phyloP scores from a whole-genome alignment of 2,888 invertebrate genomes.

The Yponomeuta evonymella region DNA sequence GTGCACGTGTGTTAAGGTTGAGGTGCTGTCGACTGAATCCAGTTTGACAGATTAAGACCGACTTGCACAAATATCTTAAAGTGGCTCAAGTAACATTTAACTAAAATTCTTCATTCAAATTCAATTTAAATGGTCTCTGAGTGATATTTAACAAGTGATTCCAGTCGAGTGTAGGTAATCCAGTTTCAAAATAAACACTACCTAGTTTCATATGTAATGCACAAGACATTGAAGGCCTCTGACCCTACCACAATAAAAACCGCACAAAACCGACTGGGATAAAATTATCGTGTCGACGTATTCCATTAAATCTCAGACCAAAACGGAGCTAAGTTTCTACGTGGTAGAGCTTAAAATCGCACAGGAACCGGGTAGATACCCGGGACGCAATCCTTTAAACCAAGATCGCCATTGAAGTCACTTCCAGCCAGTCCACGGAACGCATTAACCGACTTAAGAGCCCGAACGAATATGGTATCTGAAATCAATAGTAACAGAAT shows the following conservation, averaged over 20 bases:
- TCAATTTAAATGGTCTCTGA: too few species aligned
- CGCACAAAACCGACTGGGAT: slow-evolving; percentile 69
- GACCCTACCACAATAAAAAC: slow-evolving; percentile 73
- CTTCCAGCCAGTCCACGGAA: slow-evolving; percentile 29
- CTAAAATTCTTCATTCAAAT: too few species aligned
- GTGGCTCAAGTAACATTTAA: too few species aligned
- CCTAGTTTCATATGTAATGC: slow-evolving; percentile 16
- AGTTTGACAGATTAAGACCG: too few species aligned
- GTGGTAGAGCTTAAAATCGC: neutral
- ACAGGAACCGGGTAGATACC: neutral
- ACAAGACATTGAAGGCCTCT: slow-evolving; percentile 49
- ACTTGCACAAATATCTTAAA: too few species aligned
- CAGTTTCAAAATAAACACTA: neutral
- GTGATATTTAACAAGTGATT: too few species aligned
- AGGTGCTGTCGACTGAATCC: too few species aligned
- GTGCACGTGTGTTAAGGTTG: too few species aligned
- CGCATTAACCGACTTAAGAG: slow-evolving; percentile 31
- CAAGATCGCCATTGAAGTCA: slow-evolving; percentile 52
- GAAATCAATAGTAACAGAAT: slow-evolving; percentile 28
- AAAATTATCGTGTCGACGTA: slow-evolving; percentile 70
- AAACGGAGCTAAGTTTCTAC: slow-evolving; percentile 27
- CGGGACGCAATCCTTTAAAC: slow-evolving; percentile 35
- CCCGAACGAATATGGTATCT: slow-evolving; percentile 29
- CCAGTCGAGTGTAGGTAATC: too few species aligned
- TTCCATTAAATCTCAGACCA: slow-evolving; percentile 46